Evolutionary conservation across 2,797 vertebrate species (phyloP).

Genomic region (Astyanax mexicanus): DNA sequence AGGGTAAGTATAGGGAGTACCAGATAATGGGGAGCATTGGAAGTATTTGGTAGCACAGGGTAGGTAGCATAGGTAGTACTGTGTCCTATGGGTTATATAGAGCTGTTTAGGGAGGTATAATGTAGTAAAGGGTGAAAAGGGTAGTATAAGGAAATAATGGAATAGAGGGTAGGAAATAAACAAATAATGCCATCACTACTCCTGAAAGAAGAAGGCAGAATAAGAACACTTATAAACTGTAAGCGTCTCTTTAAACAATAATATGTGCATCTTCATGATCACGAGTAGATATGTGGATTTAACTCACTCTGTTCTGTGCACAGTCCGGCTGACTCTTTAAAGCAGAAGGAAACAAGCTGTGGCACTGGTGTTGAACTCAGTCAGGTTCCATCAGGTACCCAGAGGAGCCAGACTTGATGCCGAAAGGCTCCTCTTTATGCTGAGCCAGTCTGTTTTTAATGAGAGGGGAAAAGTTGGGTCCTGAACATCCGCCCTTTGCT

Average conservation of each 20-base stretch:
- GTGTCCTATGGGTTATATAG: too few species aligned
- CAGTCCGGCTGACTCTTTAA: conserved; percentile 17
- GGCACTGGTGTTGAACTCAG: not conserved
- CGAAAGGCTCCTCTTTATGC: conserved; percentile 25
- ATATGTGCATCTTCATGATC: not conserved
- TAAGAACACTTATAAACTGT: not conserved
- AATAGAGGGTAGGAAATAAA: too few species aligned
- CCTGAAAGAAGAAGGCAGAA: not conserved
- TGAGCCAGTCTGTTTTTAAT: conserved; percentile 47
- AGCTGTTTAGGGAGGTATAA: too few species aligned
- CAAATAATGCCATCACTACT: not conserved
- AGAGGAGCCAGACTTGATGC: conserved; percentile 7
- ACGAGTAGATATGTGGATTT: not conserved
- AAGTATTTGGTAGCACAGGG: too few species aligned
- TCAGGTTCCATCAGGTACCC: conserved; percentile 4
- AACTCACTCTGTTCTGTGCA: not conserved
- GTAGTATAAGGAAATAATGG: too few species aligned
- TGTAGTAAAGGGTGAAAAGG: too few species aligned
- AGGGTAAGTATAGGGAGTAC: too few species aligned
- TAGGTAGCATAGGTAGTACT: too few species aligned
- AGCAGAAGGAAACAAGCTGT: conserved; percentile 13
- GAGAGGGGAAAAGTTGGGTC: conserved; percentile 54
- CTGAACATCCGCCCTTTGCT: conserved; percentile 39
- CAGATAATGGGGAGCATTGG: too few species aligned
- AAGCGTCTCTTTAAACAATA: not conserved